Percentiles rank a stretch among this genome's conserved stretches.
phyloP scores from a whole-genome alignment of 2,113 vertebrate genomes.

The Petrocephalus zakoni region DNA sequence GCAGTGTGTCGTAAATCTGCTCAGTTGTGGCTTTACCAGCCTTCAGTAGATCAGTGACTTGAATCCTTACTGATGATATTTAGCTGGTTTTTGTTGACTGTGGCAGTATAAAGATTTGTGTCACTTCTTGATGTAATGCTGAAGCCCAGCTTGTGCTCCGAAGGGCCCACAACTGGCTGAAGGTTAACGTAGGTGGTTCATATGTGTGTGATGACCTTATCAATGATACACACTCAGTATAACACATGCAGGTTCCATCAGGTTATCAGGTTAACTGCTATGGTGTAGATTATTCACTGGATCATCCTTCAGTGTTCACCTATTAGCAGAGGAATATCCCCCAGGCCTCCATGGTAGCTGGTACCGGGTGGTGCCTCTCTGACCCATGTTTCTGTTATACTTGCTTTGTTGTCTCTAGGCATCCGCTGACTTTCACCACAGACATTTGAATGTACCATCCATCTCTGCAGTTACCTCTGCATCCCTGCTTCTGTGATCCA shows the following conservation, averaged over 20 bases:
- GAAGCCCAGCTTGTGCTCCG: background rate
- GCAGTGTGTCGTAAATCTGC: background rate
- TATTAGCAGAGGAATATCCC: background rate
- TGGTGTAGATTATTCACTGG: background rate
- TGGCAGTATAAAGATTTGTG: background rate
- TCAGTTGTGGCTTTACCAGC: background rate
- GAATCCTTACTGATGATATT: background rate
- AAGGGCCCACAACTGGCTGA: background rate
- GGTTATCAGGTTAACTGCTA: background rate
- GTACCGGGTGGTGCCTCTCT: background rate
- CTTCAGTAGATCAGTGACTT: background rate
- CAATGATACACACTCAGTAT: background rate
- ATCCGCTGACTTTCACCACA: background rate
- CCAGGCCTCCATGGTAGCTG: background rate
- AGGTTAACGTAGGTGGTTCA: background rate
- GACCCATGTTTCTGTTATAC: background rate
- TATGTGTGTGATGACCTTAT: background rate
- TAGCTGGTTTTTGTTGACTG: background rate
- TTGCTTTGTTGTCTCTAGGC: background rate
- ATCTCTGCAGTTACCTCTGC: background rate
- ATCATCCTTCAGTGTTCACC: background rate
- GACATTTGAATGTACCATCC: background rate
- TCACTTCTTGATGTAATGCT: background rate
- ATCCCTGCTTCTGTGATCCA: background rate
- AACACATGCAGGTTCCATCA: background rate